Percentiles rank a stretch among this genome's conserved stretches.
Evolutionary conservation across 2,113 vertebrate species (phyloP).

Genomic region (Ameiurus melas): DNA sequence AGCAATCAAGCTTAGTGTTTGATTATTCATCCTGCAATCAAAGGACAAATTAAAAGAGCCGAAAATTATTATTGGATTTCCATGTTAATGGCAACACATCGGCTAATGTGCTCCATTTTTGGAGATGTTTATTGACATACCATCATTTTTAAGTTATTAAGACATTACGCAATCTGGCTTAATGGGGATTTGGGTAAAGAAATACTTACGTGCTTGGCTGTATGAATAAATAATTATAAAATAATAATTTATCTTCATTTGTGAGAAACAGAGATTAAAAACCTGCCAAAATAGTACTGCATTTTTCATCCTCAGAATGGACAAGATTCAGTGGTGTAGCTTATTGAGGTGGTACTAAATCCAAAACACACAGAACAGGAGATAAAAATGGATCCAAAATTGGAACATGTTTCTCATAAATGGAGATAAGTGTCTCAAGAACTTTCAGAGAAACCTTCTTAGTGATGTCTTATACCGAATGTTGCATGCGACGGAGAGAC

Average conservation of each 20-base stretch:
- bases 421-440: conserved; percentile 9
- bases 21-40: conserved; percentile 52
- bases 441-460: neutral
- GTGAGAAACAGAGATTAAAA: conserved; percentile 7
- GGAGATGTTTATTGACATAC: conserved; percentile 2
- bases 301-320: neutral
- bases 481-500: neutral
- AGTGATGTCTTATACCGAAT: neutral
- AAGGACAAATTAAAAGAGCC: neutral
- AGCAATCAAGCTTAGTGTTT: conserved; percentile 65
- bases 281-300: conserved; percentile 21
- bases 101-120: neutral
- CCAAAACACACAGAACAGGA: conserved; percentile 40
- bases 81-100: neutral
- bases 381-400: conserved; percentile 30
- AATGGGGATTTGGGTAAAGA: conserved; percentile 25
- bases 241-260: conserved; percentile 26
- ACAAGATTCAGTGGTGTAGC: neutral
- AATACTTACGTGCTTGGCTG: conserved; percentile 6
- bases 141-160: conserved; percentile 14
- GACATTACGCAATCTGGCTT: conserved; percentile 20
- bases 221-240: conserved; percentile 17
- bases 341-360: conserved; percentile 26
- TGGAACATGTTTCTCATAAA: conserved; percentile 8
- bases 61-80: conserved; percentile 23